Base-by-base conservation (phyloP, 2,113 vertebrate species). In the Barbus barbus region DNA sequence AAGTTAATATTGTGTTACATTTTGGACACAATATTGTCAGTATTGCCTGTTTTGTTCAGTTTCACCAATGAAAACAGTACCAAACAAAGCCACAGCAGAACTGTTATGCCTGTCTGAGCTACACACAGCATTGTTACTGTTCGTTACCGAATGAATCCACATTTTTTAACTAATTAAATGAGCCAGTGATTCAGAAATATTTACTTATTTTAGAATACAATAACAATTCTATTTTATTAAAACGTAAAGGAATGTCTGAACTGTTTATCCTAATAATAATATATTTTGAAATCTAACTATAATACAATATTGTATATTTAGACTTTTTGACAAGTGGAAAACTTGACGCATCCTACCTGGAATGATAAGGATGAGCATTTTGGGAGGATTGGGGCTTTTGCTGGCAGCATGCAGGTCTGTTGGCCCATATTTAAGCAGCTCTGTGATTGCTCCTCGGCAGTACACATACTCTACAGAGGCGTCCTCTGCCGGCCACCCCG, bases 361-460 rank as follows among this genome's bases (percentile, higher is more conserved):
- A 86, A 95, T 93, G 83, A 95, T 69, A 12, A 95, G 92, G 73
- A 95, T 88, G 51, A 95, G 91, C 9, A 90, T 31, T 44, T 87
- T 89, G 56, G 86, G 56, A 74, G 82, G 28, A 3, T 60, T 82
- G 16, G 69, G 31, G 28, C 36, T 61, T 36, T 74, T 82, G 38
- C 51, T 84, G 73, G 77, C 81, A 9, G 85, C 36, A 14, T 88
- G 58, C 58, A 94, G 84, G n/a, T 86, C 88, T 63, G 5, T 5
- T n/a, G 90, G 26, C 13, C 95, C 95, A 86, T 92, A 93, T 60
- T 91, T 93, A 4, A 95, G 93, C 38, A 94, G 53, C 87, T 95
- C 93, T 0, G 95, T 95, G 61, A 89, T 61, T 26, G 91, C 93
- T 58, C 94, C 93, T 69, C 67, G 87, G n/a, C 93, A 95, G 91